These are phyloP conservation scores for Brachyistius frenatus DNA, from an alignment of 2,113 vertebrate genomes.

Conservation along the genomic window DNA sequence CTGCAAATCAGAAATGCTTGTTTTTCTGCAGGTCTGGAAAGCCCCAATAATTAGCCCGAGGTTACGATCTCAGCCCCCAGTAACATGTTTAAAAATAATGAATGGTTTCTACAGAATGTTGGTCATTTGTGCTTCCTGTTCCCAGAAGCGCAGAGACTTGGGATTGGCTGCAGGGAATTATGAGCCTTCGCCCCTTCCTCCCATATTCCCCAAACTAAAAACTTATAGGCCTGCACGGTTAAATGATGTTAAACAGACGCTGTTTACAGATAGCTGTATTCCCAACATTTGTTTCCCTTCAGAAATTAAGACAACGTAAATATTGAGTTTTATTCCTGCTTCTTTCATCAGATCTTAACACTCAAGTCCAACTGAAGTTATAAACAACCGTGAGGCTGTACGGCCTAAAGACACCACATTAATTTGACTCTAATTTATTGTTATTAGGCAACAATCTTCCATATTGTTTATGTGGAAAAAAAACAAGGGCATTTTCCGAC, in stretches of 20 bases:
- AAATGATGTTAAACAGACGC: constrained; percentile 79
- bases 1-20: constrained; percentile 70
- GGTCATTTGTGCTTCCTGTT: constrained; percentile 80
- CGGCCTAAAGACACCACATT: background rate
- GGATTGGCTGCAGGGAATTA: constrained; percentile 81
- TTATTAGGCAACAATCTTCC: background rate
- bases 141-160: constrained; percentile 64
- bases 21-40: constrained; percentile 75
- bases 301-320: constrained; percentile 37
- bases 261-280: constrained; percentile 68
- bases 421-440: background rate
- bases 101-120: constrained; percentile 75
- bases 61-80: constrained; percentile 73
- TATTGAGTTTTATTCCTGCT: constrained; percentile 38
- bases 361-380: constrained; percentile 2
- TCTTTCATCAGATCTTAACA: constrained; percentile 13
- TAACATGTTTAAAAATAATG: constrained; percentile 79
- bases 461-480: constrained; percentile 1
- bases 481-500: background rate
- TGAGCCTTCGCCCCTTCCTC: constrained; percentile 66
- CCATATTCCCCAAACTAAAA: constrained; percentile 66
- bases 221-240: constrained; percentile 58
- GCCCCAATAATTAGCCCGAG: constrained; percentile 77
- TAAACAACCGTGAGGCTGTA: constrained; percentile 9
- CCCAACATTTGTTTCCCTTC: background rate